A percentile compares a stretch with the other conserved stretches of the same genome.
These are phyloP conservation scores for Harpagifer antarcticus DNA, from an alignment of 2,797 vertebrate genomes.

Conservation along the genomic window DNA sequence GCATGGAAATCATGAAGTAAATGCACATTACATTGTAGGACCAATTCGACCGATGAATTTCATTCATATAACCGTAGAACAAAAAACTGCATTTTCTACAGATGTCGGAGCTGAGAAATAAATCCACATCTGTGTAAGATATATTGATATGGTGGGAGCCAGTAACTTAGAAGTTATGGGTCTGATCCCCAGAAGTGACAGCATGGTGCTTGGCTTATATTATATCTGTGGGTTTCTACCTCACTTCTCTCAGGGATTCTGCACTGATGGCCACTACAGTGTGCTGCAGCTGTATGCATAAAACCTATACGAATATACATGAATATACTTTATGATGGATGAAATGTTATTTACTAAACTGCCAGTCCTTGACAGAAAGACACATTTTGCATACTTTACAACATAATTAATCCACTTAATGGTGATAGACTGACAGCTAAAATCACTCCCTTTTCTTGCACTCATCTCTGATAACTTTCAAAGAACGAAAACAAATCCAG, in stretches of 20 bases:
- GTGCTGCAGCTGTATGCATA: neutral
- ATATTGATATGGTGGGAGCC: constrained; percentile 14
- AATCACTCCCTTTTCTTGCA: neutral
- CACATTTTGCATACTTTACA: neutral
- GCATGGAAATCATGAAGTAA: constrained; percentile 16
- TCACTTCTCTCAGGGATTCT: neutral
- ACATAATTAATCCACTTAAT: constrained; percentile 6
- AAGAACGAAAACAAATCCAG: neutral
- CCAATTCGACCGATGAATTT: neutral
- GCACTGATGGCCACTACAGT: neutral
- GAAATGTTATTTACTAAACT: neutral
- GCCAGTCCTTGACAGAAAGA: constrained; percentile 11
- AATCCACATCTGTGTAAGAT: constrained; percentile 22
- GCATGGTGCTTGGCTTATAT: constrained; percentile 11
- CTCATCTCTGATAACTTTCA: constrained; percentile 4
- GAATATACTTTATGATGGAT: neutral
- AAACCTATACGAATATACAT: neutral
- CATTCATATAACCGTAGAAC: constrained; percentile 10
- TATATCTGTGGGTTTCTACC: neutral
- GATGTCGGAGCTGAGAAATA: neutral
- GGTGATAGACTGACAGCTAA: constrained; percentile 1
- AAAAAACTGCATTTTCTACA: constrained; percentile 20
- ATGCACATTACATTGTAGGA: constrained; percentile 14
- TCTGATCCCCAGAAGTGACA: constrained; percentile 28
- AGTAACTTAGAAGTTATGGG: constrained; percentile 21